phyloP scores from a whole-genome alignment of 2,888 invertebrate genomes.

The Drosophila incognita region DNA sequence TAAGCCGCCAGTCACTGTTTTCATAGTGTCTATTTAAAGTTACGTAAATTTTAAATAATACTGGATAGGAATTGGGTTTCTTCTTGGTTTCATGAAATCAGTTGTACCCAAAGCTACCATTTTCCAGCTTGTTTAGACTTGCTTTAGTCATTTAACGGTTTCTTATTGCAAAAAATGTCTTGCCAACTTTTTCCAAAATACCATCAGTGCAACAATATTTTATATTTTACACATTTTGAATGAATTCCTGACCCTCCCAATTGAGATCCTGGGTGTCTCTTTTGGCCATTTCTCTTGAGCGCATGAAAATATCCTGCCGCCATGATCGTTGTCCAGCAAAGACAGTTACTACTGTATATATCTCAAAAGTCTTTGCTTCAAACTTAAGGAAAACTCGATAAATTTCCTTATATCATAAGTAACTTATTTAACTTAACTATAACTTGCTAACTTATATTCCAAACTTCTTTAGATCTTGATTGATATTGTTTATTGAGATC shows the following conservation, averaged over 20 bases:
- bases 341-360: no score
- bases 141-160: neutral
- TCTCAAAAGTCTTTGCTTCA: no score
- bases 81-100: neutral
- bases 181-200: neutral
- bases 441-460: no score
- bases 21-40: no score
- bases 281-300: neutral
- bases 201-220: neutral
- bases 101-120: neutral
- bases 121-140: neutral
- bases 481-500: no score
- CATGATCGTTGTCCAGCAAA: no score
- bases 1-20: no score
- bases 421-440: no score
- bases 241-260: neutral
- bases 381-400: no score
- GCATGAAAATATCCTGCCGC: neutral
- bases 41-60: neutral
- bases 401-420: no score
- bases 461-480: no score
- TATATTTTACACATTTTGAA: neutral
- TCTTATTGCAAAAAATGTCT: neutral
- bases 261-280: no score
- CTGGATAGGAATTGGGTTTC: neutral